phyloP scores from a whole-genome alignment of 2,888 invertebrate species.

The Lasioglossum oenotherae region DNA sequence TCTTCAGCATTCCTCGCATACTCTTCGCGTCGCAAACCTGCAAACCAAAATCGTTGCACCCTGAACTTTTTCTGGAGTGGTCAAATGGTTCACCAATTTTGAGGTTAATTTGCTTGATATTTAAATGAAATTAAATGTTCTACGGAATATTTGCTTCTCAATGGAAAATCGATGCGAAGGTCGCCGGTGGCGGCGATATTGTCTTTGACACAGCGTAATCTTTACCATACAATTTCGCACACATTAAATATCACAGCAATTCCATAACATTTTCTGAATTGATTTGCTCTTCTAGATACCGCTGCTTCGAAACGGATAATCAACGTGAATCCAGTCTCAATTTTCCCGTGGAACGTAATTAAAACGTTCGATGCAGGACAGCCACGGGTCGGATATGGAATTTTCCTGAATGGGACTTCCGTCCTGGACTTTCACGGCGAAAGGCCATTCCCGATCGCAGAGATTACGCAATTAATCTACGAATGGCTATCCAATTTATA shows the following conservation, averaged over 20 bases:
- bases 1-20: not conserved
- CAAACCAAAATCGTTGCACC: not conserved
- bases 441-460: slow-evolving; percentile 19
- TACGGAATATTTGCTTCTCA: not conserved
- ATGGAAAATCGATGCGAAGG: too few species aligned
- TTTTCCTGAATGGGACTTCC: slow-evolving; percentile 8
- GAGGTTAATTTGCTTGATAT: too few species aligned
- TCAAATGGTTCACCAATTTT: too few species aligned
- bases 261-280: not conserved
- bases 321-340: not conserved
- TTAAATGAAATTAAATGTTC: too few species aligned
- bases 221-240: not conserved
- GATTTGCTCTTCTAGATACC: not conserved
- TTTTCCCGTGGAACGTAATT: not conserved
- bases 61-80: not conserved
- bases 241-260: not conserved
- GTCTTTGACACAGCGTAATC: not conserved
- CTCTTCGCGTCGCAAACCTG: not conserved
- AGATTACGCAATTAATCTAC: slow-evolving; percentile 27
- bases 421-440: slow-evolving; percentile 36
- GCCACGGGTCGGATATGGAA: not conserved
- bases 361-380: not conserved
- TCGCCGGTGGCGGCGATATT: not conserved
- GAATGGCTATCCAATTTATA: slow-evolving; percentile 41
- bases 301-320: not conserved